Percentiles rank a stretch among this genome's conserved stretches.
phyloP scores from a whole-genome alignment of 2,888 invertebrate species.

The Machimus rusticus region DNA sequence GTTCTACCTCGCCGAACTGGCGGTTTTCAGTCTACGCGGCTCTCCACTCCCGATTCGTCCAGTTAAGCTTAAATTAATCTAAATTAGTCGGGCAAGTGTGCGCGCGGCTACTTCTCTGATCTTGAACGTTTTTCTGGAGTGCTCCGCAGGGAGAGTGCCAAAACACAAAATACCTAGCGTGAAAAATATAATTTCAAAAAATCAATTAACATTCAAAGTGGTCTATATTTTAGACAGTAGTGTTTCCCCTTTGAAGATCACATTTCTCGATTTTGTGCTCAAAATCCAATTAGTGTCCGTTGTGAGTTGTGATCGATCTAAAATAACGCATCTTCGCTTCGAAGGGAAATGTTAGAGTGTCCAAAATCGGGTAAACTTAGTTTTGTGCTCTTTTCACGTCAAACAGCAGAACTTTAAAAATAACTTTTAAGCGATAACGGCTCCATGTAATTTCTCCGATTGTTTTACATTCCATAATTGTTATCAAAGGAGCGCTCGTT shows the following conservation, averaged over 20 bases:
- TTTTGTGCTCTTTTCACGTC: background rate
- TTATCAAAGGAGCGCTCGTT: background rate
- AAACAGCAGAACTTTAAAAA: background rate
- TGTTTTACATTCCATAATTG: constrained; percentile 2
- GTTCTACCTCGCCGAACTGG: constrained; percentile 20
- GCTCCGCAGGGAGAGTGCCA: background rate
- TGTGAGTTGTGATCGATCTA: background rate
- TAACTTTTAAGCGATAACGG: background rate
- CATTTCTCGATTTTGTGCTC: background rate
- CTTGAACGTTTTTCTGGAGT: background rate
- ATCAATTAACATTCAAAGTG: background rate
- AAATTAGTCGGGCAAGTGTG: constrained; percentile 15
- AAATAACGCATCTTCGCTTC: background rate
- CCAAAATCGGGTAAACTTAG: background rate
- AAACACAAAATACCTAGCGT: background rate
- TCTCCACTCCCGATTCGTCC: background rate
- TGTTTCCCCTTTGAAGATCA: background rate
- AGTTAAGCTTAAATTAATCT: constrained; percentile 30
- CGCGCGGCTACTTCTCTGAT: constrained; percentile 16
- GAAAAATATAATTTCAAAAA: background rate
- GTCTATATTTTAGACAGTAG: background rate
- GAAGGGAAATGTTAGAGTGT: background rate
- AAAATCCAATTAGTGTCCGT: background rate
- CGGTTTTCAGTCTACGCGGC: background rate
- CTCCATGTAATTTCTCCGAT: background rate